Conservation (phyloP, 2,888 invertebrate species). For the Trypoxylon attenuatum region DNA sequence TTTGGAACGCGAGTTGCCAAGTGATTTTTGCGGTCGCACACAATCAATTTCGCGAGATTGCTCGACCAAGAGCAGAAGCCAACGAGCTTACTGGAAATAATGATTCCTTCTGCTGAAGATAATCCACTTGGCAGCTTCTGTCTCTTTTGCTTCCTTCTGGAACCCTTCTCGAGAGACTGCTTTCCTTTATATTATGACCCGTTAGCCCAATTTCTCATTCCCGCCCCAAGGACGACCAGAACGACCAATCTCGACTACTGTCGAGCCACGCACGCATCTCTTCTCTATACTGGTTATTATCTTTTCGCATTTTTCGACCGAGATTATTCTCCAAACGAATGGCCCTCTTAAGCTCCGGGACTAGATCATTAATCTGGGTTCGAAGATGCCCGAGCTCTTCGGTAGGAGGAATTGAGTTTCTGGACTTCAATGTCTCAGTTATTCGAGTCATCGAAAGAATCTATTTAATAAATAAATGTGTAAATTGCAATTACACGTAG, state of each 20-base stretch:
- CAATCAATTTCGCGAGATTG: neutral
- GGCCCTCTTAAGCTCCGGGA: conserved; percentile 50
- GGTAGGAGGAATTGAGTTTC: neutral
- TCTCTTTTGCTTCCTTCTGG: conserved; percentile 27
- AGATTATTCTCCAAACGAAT: conserved; percentile 55
- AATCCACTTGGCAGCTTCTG: conserved; percentile 2
- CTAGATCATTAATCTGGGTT: conserved; percentile 53
- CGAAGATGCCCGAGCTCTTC: conserved; percentile 42
- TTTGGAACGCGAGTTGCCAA: too few species aligned
- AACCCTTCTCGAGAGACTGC: too few species aligned
- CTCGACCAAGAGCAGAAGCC: neutral
- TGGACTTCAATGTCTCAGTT: too few species aligned
- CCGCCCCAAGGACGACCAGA: conserved; percentile 51
- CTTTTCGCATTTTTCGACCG: conserved; percentile 54
- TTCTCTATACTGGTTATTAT: conserved; percentile 41
- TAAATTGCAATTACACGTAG: too few species aligned
- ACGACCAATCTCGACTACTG: conserved; percentile 18
- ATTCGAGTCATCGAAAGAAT: too few species aligned
- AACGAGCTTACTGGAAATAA: neutral
- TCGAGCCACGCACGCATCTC: conserved; percentile 17
- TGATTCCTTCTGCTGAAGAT: neutral
- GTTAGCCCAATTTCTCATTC: conserved; percentile 59
- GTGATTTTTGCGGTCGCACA: neutral
- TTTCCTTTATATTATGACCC: conserved; percentile 53
- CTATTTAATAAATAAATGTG: too few species aligned